Evolutionary conservation across 1,140 invertebrate genomes (phyloP).

Genomic region (Copidosoma floridanum): DNA sequence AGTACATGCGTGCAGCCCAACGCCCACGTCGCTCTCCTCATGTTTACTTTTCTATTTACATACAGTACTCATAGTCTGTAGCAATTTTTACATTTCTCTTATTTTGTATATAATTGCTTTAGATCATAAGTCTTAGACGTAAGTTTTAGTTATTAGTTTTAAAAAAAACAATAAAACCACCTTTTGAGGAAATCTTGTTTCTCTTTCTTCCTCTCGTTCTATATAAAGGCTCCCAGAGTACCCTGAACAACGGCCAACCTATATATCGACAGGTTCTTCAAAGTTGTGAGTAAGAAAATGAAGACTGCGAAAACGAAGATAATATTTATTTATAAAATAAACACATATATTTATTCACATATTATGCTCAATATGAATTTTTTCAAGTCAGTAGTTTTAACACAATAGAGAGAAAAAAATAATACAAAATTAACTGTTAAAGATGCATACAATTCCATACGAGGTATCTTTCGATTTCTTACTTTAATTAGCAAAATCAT

Average conservation of each 20-base stretch:
- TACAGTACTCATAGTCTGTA: too few species aligned
- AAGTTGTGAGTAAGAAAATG: constrained; percentile 29
- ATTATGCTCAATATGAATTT: too few species aligned
- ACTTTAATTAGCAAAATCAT: too few species aligned
- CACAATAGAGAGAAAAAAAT: too few species aligned
- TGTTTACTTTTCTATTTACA: too few species aligned
- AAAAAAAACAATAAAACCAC: constrained; percentile 8
- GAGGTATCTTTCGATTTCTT: neutral
- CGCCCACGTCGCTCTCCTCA: constrained; percentile 16
- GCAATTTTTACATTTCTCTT: constrained; percentile 9
- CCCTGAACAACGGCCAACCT: constrained; percentile 21
- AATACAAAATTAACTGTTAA: too few species aligned
- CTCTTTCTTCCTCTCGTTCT: constrained; percentile 28
- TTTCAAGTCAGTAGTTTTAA: neutral
- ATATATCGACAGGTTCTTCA: constrained; percentile 20
- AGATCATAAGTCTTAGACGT: constrained; percentile 15
- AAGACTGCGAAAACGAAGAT: constrained; percentile 26
- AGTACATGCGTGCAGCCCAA: constrained; percentile 49
- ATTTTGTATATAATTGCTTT: too few species aligned
- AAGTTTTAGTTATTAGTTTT: constrained; percentile 17
- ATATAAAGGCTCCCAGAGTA: constrained; percentile 21
- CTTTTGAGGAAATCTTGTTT: constrained; percentile 26
- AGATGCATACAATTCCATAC: too few species aligned
- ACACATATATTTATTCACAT: constrained; percentile 1
- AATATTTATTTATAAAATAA: neutral